Percentiles rank a stretch among this genome's conserved stretches.
These are phyloP conservation scores for Phalacrocorax aristotelis DNA, from an alignment of 2,113 vertebrate species.

Conservation along the genomic window DNA sequence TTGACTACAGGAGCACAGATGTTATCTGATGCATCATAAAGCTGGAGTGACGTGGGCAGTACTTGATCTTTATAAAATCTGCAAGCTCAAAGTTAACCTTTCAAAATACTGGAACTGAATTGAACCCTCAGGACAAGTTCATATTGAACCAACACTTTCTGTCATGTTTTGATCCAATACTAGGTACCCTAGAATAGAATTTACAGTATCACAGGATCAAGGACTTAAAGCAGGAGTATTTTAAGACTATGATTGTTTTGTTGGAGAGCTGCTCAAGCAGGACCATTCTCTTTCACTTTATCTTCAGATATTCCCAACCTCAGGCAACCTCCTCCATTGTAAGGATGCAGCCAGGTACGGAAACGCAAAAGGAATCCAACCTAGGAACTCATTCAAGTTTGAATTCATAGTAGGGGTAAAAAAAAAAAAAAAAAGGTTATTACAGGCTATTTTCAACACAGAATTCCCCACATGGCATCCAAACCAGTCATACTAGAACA, in stretches of 20 bases:
- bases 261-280: neutral
- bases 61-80: neutral
- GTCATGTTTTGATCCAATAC: neutral
- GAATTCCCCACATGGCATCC: neutral
- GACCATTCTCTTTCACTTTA: neutral
- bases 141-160: neutral
- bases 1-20: neutral
- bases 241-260: neutral
- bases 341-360: neutral
- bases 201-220: neutral
- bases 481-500: neutral
- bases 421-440: neutral
- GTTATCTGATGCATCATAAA: neutral
- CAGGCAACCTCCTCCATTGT: neutral
- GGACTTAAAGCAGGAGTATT: neutral
- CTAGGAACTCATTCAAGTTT: neutral
- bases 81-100: neutral
- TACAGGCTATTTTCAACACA: neutral
- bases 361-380: neutral
- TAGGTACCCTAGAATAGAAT: neutral
- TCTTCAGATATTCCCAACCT: neutral
- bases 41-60: neutral
- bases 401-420: neutral
- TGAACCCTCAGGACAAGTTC: neutral
- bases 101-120: neutral